Evolutionary conservation across 2,113 vertebrate species (phyloP).

Genomic region (Tympanuchus pallidicinctus): DNA sequence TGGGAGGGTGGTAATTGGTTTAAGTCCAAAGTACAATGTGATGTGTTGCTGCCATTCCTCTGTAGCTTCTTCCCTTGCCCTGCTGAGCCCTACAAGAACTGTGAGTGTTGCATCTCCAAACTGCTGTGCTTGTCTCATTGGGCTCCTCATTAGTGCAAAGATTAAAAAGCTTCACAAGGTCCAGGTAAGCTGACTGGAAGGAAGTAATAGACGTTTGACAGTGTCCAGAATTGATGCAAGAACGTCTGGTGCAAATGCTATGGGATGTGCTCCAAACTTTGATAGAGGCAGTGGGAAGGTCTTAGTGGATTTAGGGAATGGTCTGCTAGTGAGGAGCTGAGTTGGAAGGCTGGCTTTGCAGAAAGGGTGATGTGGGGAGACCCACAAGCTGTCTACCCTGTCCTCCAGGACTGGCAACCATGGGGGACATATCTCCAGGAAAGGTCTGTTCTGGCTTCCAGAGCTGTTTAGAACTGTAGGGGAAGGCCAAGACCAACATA

Average conservation of each 20-base stretch:
- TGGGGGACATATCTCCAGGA: not conserved
- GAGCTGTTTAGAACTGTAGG: not conserved
- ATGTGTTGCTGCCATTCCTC: not conserved
- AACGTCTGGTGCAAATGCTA: not conserved
- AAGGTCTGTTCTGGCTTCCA: not conserved
- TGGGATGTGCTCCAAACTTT: not conserved
- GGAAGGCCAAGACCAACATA: not conserved
- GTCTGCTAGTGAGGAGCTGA: not conserved
- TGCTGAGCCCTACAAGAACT: not conserved
- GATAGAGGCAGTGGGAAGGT: not conserved
- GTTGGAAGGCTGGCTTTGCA: not conserved
- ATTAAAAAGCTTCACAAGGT: not conserved
- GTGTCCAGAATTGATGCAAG: not conserved
- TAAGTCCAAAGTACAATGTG: not conserved
- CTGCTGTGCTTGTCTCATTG: not conserved
- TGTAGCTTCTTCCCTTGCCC: not conserved
- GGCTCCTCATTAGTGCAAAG: not conserved
- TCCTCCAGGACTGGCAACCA: not conserved
- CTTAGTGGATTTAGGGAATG: not conserved
- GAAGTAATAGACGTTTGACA: not conserved
- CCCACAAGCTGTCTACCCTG: not conserved
- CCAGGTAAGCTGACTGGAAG: not conserved
- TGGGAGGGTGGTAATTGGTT: not conserved
- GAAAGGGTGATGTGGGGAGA: not conserved
- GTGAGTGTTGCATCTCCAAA: not conserved